phyloP scores from a whole-genome alignment of 30 jellyfish, hydroid and myxozoan genomes.

The Catostylus mosaicus region DNA sequence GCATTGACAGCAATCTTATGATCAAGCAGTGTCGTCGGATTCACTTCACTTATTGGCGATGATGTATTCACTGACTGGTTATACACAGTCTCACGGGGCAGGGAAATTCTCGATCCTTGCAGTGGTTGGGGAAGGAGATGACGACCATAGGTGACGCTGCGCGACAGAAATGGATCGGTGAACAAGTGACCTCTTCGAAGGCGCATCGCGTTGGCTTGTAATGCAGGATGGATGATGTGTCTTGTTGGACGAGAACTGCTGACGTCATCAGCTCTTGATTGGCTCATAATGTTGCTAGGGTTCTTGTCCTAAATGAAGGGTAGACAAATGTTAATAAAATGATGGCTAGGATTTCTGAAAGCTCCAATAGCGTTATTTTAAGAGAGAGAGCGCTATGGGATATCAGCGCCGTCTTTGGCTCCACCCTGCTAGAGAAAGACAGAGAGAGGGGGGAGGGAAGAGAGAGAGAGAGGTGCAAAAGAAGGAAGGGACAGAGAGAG shows the following conservation, averaged over 20 bases:
- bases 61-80: constrained; percentile 5
- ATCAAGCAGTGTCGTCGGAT: too few relatives aligned
- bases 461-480: too few relatives aligned
- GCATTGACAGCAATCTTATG: too few relatives aligned
- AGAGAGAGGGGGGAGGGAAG: too few relatives aligned
- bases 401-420: too few relatives aligned
- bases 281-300: background rate
- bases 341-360: too few relatives aligned
- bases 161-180: constrained; percentile 33
- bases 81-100: constrained; percentile 12
- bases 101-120: constrained; percentile 32
- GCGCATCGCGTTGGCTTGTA: constrained; percentile 45
- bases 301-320: background rate
- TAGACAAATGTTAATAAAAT: background rate
- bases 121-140: constrained; percentile 48
- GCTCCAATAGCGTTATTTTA: too few relatives aligned
- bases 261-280: constrained; percentile 12
- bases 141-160: constrained; percentile 46
- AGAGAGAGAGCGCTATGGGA: too few relatives aligned
- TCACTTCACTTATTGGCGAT: background rate
- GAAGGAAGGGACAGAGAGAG: too few relatives aligned
- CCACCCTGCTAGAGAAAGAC: too few relatives aligned
- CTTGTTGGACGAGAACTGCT: constrained; percentile 56
- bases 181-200: constrained; percentile 39
- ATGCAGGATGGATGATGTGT: constrained; percentile 60